These are phyloP conservation scores for Eupithecia abbreviata DNA, from an alignment of 2,888 invertebrate species.

Conservation along the genomic window DNA sequence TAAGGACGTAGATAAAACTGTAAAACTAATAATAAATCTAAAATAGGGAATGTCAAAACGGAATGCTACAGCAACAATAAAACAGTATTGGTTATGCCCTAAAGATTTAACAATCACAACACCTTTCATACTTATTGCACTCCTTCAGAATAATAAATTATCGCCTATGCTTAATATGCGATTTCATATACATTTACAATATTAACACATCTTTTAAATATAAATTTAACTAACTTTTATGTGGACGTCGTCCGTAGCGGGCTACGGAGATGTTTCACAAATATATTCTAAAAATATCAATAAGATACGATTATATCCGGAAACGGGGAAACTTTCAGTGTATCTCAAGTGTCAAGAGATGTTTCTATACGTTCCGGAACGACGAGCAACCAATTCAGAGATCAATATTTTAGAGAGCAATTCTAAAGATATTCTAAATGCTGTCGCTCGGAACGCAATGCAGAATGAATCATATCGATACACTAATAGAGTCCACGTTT, in stretches of 20 bases:
- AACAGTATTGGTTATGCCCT: constrained; percentile 65
- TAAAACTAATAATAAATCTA: constrained; percentile 43
- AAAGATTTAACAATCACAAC: constrained; percentile 81
- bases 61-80: constrained; percentile 77
- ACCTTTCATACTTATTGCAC: constrained; percentile 82
- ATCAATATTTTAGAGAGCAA: constrained; percentile 45
- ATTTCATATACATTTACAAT: constrained; percentile 81
- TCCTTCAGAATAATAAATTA: constrained; percentile 81
- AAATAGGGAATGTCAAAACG: constrained; percentile 53
- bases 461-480: constrained; percentile 43
- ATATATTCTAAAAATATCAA: constrained; percentile 58
- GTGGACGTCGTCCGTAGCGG: constrained; percentile 67
- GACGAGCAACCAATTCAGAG: constrained; percentile 41
- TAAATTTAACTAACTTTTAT: constrained; percentile 79
- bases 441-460: constrained; percentile 33
- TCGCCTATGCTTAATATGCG: constrained; percentile 75
- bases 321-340: constrained; percentile 66
- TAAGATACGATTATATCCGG: constrained; percentile 45
- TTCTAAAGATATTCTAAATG: constrained; percentile 41
- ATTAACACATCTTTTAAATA: constrained; percentile 81
- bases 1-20: constrained; percentile 44
- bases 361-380: constrained; percentile 29
- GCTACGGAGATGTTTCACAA: constrained; percentile 57
- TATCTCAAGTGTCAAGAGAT: constrained; percentile 50
- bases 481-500: constrained; percentile 66